Conservation (phyloP, 2,797 vertebrate genomes). For the Emydoidea blandingii region DNA sequence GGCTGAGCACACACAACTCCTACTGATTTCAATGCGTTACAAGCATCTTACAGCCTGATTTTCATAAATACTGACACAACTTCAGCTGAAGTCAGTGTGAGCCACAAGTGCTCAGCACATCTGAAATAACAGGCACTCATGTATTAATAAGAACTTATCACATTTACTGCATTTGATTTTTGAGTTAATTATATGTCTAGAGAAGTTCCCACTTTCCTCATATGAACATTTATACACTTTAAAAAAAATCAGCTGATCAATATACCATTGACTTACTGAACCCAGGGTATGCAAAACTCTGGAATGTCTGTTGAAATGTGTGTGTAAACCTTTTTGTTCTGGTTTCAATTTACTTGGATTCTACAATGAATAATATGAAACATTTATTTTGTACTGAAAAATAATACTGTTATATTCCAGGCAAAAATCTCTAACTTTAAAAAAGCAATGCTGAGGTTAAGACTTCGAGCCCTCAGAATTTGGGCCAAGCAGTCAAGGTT, state of each 20-base stretch:
- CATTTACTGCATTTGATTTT: not conserved
- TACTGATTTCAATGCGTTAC: not conserved
- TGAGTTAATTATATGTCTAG: not conserved
- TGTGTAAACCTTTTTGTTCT: not conserved
- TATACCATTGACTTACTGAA: not conserved
- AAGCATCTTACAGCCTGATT: not conserved
- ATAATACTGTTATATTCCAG: not conserved
- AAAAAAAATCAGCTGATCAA: not conserved
- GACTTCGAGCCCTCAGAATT: not conserved
- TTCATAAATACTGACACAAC: rapidly evolving
- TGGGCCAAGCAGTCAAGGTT: not conserved
- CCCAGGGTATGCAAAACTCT: not conserved
- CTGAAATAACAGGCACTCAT: not conserved
- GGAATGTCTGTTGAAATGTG: not conserved
- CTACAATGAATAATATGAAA: not conserved
- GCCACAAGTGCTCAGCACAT: not conserved
- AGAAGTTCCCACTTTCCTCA: not conserved
- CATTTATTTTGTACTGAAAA: not conserved
- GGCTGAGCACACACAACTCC: not conserved
- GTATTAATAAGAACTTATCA: not conserved
- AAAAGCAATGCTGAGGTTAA: not conserved
- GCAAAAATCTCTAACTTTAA: not conserved
- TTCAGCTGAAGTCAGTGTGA: not conserved
- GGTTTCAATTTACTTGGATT: not conserved
- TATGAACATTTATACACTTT: not conserved